Evolutionary conservation across 2,113 vertebrate genomes (phyloP), one percentile per base, ranked within the genome.

Genomic region (Gorsachius goisagi): DNA sequence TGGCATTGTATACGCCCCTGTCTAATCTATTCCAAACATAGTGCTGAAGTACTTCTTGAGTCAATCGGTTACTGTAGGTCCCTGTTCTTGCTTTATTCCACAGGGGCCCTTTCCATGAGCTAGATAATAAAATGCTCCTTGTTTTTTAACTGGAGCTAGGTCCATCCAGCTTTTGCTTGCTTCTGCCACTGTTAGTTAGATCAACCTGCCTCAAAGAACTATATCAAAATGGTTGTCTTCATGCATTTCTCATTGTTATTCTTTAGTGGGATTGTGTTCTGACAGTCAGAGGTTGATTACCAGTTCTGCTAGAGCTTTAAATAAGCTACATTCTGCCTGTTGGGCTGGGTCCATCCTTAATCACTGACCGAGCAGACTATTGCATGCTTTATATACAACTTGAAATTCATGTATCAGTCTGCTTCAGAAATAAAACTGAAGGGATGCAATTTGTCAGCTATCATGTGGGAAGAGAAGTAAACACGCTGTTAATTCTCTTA

Each of bases 151-250:
- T 76, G 69, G 47, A 95, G 64, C 83, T 89, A 53, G 89, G 94
- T 96, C 95, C 86, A 86, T 73, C 90, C 64, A 95, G 91, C 86
- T 86, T 97, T 97, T 95, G 93, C 68, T 93, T 97, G 93, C 86
- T 84, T 97, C 96, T 97, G 96, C 97, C 96, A 87, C 88, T 93
- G 58, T 85, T 97, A 97, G 97, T 97, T 97, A 97, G 93, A 97
- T 97, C 96, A 97, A 77, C 95, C 60, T 97, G 80, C 67, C 86
- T 93, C 88, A 89, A 76, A 92, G 85, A 88, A 72, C 83, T 89
- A 78, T 93, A 88, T 94, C 78, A 82, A 94, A 91, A 84, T 88
- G 45, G 88, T 78, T 91, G 97, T 95, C 96, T 87, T 94, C 71
- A 39, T 88, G 87, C 71, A 59, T 86, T 96, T 95, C 92, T 89